phyloP scores from a whole-genome alignment of 2,797 vertebrate genomes.

The Sebastes nivosus region DNA sequence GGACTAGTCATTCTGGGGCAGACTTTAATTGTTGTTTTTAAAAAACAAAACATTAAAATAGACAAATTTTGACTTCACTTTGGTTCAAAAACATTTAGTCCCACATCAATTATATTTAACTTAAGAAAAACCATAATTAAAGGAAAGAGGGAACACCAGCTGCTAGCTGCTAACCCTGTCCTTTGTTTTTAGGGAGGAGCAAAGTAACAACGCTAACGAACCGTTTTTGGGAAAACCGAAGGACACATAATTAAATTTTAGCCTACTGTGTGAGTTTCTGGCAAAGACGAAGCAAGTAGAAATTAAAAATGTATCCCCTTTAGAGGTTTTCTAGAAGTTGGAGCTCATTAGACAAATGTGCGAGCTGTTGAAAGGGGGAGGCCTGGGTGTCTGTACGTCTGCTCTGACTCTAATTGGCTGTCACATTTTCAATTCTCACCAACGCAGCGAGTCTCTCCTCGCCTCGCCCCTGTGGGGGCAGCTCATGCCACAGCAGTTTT shows the following conservation, averaged over 20 bases:
- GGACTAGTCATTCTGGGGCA: not conserved
- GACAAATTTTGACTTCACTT: not conserved
- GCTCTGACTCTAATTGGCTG: conserved; percentile 66
- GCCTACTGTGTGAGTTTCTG: conserved; percentile 19
- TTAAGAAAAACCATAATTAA: conserved; percentile 22
- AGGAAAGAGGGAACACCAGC: not conserved
- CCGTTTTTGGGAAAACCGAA: not conserved
- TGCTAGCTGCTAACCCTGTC: not conserved
- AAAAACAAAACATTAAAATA: not conserved
- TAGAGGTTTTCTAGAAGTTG: conserved; percentile 15
- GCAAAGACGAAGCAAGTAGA: conserved; percentile 1
- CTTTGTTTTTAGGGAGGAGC: conserved; percentile 9
- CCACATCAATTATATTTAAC: not conserved
- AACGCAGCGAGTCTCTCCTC: conserved; percentile 24
- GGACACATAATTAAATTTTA: conserved; percentile 16
- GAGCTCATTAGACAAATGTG: conserved; percentile 48
- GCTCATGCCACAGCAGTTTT: conserved; percentile 35
- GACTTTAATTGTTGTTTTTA: not conserved
- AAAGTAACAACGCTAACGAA: conserved; percentile 9
- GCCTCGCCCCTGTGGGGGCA: conserved; percentile 28
- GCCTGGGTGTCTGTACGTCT: conserved; percentile 29
- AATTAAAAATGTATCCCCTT: conserved; percentile 7
- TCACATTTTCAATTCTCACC: conserved; percentile 52
- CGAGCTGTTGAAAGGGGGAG: conserved; percentile 32
- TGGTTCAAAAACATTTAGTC: not conserved